Evolutionary conservation across 2,888 invertebrate species (phyloP).

Genomic region (Macaria notata): DNA sequence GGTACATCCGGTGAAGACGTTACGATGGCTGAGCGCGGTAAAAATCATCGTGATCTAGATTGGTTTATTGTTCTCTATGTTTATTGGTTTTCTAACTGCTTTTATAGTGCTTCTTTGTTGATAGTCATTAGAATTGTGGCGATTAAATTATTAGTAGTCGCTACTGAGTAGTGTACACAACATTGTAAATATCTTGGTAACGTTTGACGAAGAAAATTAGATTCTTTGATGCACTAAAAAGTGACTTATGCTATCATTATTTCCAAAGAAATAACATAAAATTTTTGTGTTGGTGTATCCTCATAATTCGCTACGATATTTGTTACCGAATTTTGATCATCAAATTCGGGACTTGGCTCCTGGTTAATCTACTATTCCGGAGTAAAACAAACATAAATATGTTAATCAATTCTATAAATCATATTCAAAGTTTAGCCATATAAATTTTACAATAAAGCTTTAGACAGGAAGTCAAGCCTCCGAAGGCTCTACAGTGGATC

Average conservation of each 20-base stretch:
- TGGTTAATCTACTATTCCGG: too few species aligned
- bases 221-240: too few species aligned
- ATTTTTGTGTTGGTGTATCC: too few species aligned
- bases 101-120: background rate
- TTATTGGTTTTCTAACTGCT: constrained; percentile 23
- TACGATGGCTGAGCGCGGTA: constrained; percentile 68
- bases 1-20: constrained; percentile 81
- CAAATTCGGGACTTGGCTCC: too few species aligned
- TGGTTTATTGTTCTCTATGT: constrained; percentile 30
- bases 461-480: constrained; percentile 10
- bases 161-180: background rate
- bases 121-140: background rate
- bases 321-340: too few species aligned
- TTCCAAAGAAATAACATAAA: too few species aligned
- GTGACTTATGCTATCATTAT: too few species aligned
- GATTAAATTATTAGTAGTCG: background rate
- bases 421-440: background rate
- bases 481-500: constrained; percentile 22
- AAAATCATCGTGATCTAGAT: constrained; percentile 32
- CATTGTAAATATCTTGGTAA: too few species aligned
- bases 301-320: too few species aligned
- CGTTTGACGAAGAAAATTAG: too few species aligned
- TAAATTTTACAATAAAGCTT: background rate
- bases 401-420: too few species aligned
- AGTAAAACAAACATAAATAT: too few species aligned